Evolutionary conservation across 1,140 invertebrate species (phyloP), one percentile per base, ranked within the genome.

Genomic region (Neodiprion fabricii): DNA sequence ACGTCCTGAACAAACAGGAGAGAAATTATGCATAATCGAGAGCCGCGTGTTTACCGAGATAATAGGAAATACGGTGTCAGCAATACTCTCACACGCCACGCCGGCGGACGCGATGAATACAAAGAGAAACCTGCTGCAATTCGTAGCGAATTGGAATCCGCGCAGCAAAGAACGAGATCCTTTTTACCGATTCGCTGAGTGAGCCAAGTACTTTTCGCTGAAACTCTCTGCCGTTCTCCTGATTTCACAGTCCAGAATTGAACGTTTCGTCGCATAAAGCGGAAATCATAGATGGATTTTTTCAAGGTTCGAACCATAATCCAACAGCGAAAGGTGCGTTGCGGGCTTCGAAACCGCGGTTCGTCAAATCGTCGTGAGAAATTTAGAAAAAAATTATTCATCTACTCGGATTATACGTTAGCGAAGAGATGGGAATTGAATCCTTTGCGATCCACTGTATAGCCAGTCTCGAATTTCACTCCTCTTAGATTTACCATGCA

Each of bases 151-250:
- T 40, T 40, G 28, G 28, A 40, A 40, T 40, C 28, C 28, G 28
- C 28, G 53, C 53, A 61, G 53, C 53, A 17, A 40, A 40, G 28
- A 40, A 40, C 11, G n/a, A 61, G 53, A 61, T 61, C 53, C 53
- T 61, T 5, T 61, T 4, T 61, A 17, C 53, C 53, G 53, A 61
- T 61, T 61, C n/a, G 53, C 53, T 61, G 53, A 61, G 53, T 61
- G 53, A 61, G 53, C 53, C 11, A 61, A 61, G 53, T 61, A 61
- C 53, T 61, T 61, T 61, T 61, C 53, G 53, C 53, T 61, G 53
- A 17, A 61, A 61, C 5, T 61, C 53, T 61, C 53, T 40, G 28
- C 28, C 28, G 28, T 40, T 61, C 53, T 14, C 7, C 7, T 61
- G 53, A 61, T 61, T 61, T 61, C 9, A 61, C n/a, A 61, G 53